phyloP scores from a whole-genome alignment of 2,888 invertebrate genomes.

The Candidula unifasciata region DNA sequence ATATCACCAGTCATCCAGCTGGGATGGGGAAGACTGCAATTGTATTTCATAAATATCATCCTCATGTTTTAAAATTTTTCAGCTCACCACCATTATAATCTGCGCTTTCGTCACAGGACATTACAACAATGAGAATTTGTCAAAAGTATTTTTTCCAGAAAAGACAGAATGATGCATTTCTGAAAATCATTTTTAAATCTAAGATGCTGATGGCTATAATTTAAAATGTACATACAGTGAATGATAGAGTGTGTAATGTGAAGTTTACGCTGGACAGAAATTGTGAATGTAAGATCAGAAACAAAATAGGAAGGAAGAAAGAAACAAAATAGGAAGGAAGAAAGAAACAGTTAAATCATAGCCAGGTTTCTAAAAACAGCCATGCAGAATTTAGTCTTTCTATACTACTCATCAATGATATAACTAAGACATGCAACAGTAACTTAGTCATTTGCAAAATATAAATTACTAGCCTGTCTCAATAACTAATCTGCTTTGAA shows the following conservation, averaged over 20 bases:
- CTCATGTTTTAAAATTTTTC: no score
- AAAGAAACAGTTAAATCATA: neutral
- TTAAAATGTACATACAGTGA: no score
- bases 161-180: no score
- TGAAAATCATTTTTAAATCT: no score
- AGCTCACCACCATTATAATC: no score
- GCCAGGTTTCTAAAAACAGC: conserved; percentile 9
- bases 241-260: neutral
- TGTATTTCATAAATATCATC: no score
- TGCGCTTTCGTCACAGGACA: no score
- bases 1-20: no score
- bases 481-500: neutral
- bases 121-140: no score
- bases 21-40: no score
- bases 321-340: conserved; percentile 2
- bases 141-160: no score
- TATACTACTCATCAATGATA: conserved; percentile 2
- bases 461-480: neutral
- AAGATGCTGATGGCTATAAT: no score
- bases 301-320: conserved; percentile 27
- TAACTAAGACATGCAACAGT: neutral
- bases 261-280: neutral
- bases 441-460: neutral
- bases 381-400: conserved; percentile 22
- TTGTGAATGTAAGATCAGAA: neutral